Base-by-base conservation (phyloP, 2,888 invertebrate species). In the Plagodis dolabraria region DNA sequence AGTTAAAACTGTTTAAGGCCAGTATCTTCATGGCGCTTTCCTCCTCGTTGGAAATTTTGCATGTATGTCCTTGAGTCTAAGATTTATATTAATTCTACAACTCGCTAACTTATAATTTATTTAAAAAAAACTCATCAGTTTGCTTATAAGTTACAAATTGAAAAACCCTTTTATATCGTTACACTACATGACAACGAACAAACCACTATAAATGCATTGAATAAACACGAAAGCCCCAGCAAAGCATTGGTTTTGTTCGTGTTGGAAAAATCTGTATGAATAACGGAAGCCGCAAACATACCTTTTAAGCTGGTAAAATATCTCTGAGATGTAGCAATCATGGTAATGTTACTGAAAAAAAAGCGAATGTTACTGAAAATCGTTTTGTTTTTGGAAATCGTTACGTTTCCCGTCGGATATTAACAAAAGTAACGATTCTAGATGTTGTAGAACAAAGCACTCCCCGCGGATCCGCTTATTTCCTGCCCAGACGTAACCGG, bases 401-500 rank as follows among this genome's bases (percentile, higher is more conserved):
- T 64, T 57, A 53, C 50, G 61, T 64, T 67, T 63, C 59, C 57
- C 63, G 57, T 72, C 76, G 75, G 74, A 76, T 74, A 78, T 74
- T 70, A 71, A 69, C 71, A 68, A 68, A 77, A 79, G 74, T 73
- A 71, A 66, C 73, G 70, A 74, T 69, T 71, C 60, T 47, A 82
- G 81, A 86, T 40, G 36, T n/a, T 11, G 44, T 51, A 55, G 56
- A 60, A 60, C 87, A 88, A 87, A 85, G 85, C 81, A 71, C 70
- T 77, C 79, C 75, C 75, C 69, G 80, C 78, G 78, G 82, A 78
- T 82, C 74, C 81, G 81, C 79, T 82, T 85, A 87, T 89, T 90
- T 90, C 90, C 90, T 86, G 87, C 75, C 76, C 80, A 89, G 90
- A 89, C 89, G 76, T 70, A 72, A 74, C 76, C 84, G 89, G 89